Conservation (phyloP, 1,140 invertebrate species). For the Drosophila ambigua region DNA sequence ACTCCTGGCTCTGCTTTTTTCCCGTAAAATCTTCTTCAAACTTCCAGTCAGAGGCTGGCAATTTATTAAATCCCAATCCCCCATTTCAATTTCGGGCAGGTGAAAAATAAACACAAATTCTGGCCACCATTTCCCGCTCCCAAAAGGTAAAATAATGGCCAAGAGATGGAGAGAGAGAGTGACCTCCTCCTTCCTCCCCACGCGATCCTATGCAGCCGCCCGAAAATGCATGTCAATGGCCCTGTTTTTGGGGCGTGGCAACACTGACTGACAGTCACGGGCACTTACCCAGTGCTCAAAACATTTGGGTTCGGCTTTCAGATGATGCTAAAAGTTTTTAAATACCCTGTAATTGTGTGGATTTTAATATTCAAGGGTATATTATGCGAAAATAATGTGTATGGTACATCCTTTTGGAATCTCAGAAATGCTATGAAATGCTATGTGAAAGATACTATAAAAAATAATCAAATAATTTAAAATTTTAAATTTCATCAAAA, state of each 20-base stretch:
- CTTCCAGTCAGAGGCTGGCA: background rate
- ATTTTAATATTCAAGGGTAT: background rate
- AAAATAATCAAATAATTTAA: too few species aligned
- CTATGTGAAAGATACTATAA: too few species aligned
- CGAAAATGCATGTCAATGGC: constrained; percentile 49
- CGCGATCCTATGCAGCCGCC: constrained; percentile 1
- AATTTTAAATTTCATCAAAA: too few species aligned
- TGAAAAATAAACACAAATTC: constrained; percentile 11
- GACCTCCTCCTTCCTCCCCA: too few species aligned
- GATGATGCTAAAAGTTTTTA: constrained; percentile 19
- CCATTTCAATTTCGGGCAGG: constrained; percentile 7
- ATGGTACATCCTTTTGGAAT: too few species aligned
- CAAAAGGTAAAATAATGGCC: constrained; percentile 16
- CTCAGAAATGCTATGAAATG: too few species aligned
- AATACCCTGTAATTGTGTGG: constrained; percentile 1
- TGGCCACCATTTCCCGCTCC: too few species aligned
- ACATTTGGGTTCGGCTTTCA: constrained; percentile 23
- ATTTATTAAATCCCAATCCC: constrained; percentile 24
- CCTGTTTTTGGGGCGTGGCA: constrained; percentile 14
- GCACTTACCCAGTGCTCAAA: constrained; percentile 30
- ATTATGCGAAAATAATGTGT: too few species aligned
- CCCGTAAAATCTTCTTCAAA: background rate
- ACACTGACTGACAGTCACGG: constrained; percentile 28
- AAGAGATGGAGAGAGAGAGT: background rate
- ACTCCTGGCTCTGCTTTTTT: background rate